These are phyloP conservation scores for Orussus abietinus DNA, from an alignment of 1,140 invertebrate genomes.

Conservation along the genomic window DNA sequence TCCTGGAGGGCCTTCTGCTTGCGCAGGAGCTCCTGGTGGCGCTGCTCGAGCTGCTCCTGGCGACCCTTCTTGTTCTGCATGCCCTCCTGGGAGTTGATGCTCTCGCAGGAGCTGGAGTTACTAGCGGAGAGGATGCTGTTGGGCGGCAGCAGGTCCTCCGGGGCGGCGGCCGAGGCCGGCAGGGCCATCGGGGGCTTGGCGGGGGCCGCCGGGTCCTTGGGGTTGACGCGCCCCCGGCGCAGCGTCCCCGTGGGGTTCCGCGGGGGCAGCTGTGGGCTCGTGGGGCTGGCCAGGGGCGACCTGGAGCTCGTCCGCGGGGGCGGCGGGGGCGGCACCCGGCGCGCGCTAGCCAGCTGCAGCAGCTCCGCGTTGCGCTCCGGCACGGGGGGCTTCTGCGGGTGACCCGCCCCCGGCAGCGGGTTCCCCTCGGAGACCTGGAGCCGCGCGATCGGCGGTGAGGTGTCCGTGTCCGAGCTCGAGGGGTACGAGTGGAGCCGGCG, in stretches of 20 bases:
- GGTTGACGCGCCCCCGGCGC: constrained; percentile 21
- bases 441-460: constrained; percentile 62
- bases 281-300: constrained; percentile 76
- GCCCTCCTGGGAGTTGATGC: constrained; percentile 72
- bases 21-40: constrained; percentile 79
- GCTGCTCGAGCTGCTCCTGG: constrained; percentile 74
- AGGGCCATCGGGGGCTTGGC: constrained; percentile 41
- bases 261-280: constrained; percentile 60
- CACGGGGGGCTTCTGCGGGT: constrained; percentile 67
- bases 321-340: constrained; percentile 79
- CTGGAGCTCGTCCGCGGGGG: constrained; percentile 78
- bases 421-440: constrained; percentile 35
- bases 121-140: constrained; percentile 50
- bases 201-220: constrained; percentile 25
- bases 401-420: constrained; percentile 38
- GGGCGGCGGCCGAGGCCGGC: constrained; percentile 57
- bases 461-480: constrained; percentile 69
- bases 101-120: constrained; percentile 69
- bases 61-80: constrained; percentile 56
- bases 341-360: constrained; percentile 60
- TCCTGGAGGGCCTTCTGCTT: constrained; percentile 85
- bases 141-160: constrained; percentile 20
- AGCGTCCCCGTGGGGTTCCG: constrained; percentile 44
- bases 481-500: constrained; percentile 71
- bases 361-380: constrained; percentile 73